These are phyloP conservation scores for Teinopalpus imperialis DNA, from an alignment of 2,888 invertebrate species.

Conservation along the genomic window DNA sequence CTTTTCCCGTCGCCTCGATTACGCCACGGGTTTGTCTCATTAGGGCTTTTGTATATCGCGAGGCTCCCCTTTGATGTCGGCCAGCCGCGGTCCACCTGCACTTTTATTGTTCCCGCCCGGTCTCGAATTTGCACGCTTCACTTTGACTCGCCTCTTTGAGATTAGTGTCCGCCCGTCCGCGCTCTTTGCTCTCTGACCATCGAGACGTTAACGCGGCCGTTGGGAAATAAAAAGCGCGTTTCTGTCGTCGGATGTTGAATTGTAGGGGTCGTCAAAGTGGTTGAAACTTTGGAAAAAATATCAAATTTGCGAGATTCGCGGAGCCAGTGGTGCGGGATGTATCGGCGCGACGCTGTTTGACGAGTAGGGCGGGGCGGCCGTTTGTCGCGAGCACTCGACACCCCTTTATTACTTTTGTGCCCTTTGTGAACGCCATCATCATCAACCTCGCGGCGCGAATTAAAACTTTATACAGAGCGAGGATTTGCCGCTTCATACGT, in stretches of 20 bases:
- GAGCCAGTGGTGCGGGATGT: constrained; percentile 19
- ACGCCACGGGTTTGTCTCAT: constrained; percentile 82
- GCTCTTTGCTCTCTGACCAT: constrained; percentile 40
- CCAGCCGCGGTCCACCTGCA: constrained; percentile 73
- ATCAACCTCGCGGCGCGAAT: constrained; percentile 67
- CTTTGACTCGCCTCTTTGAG: constrained; percentile 74
- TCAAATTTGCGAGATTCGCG: constrained; percentile 16
- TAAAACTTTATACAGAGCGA: constrained; percentile 61
- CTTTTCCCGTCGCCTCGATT: constrained; percentile 81
- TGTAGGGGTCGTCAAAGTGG: constrained; percentile 11
- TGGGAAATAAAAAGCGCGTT: constrained; percentile 29
- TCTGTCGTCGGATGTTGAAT: constrained; percentile 24
- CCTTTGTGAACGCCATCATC: constrained; percentile 66
- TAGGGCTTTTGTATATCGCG: constrained; percentile 80
- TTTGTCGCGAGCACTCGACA: constrained; percentile 62
- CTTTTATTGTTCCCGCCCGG: constrained; percentile 74
- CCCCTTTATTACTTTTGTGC: constrained; percentile 75
- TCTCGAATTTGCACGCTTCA: constrained; percentile 77
- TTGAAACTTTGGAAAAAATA: constrained; percentile 12
- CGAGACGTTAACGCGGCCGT: constrained; percentile 33
- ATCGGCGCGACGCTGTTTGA: constrained; percentile 32
- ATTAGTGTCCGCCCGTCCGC: constrained; percentile 58
- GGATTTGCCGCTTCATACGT: constrained; percentile 32
- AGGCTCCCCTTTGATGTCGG: constrained; percentile 73
- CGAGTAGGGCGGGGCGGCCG: constrained; percentile 35